Evolutionary conservation across 1,140 invertebrate genomes (phyloP).

Genomic region (Lordiphosa mommai): DNA sequence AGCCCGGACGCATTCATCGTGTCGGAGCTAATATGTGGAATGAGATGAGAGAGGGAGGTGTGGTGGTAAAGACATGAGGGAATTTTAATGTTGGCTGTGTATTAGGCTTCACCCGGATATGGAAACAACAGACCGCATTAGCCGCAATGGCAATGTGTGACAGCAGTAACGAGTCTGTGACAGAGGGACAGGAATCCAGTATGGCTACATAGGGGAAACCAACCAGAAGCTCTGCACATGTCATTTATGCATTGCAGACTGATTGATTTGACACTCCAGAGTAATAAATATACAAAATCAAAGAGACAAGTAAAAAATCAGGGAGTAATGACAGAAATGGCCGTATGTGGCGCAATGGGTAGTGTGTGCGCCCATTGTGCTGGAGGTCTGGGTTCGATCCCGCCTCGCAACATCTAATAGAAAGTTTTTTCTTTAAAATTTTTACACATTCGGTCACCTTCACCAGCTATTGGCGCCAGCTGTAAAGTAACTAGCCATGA

Average conservation of each 20-base stretch:
- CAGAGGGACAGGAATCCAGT: conserved; percentile 9
- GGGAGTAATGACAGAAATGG: neutral
- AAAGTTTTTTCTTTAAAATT: no score
- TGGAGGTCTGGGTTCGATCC: no score
- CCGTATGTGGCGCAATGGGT: no score
- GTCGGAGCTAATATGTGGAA: conserved; percentile 23
- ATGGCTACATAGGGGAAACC: neutral
- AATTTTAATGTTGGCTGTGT: conserved; percentile 2
- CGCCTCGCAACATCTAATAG: no score
- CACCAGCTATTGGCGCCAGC: no score
- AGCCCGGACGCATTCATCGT: conserved; percentile 34
- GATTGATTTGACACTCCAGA: conserved; percentile 53
- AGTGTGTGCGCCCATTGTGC: no score
- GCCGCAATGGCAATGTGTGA: conserved; percentile 57
- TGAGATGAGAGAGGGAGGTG: neutral
- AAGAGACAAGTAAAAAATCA: conserved; percentile 15
- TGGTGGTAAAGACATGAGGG: neutral
- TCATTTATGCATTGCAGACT: conserved; percentile 51
- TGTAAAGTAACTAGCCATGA: no score
- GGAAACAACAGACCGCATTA: conserved; percentile 48
- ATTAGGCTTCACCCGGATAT: neutral
- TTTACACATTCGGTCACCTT: no score
- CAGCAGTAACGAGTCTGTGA: conserved; percentile 46
- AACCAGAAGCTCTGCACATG: conserved; percentile 22
- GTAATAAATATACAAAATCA: neutral